A percentile compares a stretch with the other conserved stretches of the same genome.
phyloP scores from a whole-genome alignment of 2,113 vertebrate genomes.

The Actinemys pallida region DNA sequence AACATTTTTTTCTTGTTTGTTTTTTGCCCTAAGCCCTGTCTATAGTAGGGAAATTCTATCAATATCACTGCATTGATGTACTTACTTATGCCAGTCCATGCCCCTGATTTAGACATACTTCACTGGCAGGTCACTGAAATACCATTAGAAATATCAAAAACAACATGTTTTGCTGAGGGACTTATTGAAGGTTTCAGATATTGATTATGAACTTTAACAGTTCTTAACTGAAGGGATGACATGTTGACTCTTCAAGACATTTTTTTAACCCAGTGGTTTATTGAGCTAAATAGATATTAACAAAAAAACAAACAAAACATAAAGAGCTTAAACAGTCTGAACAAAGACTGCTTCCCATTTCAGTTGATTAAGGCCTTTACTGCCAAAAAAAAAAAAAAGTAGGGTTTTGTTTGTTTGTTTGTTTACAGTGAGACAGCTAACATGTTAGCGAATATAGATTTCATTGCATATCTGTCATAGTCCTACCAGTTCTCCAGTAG shows the following conservation, averaged over 20 bases:
- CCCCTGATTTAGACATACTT: background rate
- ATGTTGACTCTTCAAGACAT: background rate
- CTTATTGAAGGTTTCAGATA: background rate
- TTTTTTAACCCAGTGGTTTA: background rate
- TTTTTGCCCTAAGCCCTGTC: background rate
- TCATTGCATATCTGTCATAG: constrained; percentile 1
- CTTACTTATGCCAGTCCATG: background rate
- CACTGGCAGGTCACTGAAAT: constrained; percentile 20
- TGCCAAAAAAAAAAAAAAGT: background rate
- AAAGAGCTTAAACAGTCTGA: background rate
- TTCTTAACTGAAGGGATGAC: background rate
- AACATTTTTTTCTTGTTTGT: background rate
- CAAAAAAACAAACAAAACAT: background rate
- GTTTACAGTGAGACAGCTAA: background rate
- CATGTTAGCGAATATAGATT: background rate
- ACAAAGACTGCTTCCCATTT: background rate
- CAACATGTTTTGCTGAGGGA: background rate
- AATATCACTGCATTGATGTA: constrained; percentile 10
- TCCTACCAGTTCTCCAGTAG: background rate
- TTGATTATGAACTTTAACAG: background rate
- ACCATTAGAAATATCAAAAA: constrained; percentile 37
- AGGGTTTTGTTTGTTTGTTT: accelerated
- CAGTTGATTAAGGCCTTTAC: background rate
- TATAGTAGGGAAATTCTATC: background rate
- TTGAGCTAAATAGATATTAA: background rate